These are phyloP conservation scores for Cnemophilus loriae DNA, from an alignment of 2,113 vertebrate species.

Conservation along the genomic window DNA sequence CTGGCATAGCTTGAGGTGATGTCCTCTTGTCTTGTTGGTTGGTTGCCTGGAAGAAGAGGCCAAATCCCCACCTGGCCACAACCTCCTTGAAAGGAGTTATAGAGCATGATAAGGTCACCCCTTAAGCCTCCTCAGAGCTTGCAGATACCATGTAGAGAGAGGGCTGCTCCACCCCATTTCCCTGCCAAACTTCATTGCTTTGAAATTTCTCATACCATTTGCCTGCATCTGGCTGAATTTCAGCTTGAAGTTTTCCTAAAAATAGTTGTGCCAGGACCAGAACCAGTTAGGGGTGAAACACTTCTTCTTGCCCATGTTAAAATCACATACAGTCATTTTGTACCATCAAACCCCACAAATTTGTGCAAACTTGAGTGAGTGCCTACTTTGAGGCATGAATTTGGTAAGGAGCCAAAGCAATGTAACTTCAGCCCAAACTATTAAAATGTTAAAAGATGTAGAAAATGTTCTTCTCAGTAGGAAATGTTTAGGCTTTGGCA, in stretches of 20 bases:
- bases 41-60: background rate
- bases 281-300: background rate
- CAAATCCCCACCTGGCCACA: no score
- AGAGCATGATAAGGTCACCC: background rate
- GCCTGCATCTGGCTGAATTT: background rate
- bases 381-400: background rate
- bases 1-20: background rate
- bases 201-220: background rate
- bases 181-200: background rate
- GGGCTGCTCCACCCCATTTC: background rate
- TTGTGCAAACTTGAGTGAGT: background rate
- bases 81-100: background rate
- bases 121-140: background rate
- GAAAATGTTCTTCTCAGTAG: background rate
- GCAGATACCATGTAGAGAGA: background rate
- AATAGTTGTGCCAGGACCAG: background rate
- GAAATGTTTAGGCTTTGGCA: background rate
- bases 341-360: background rate
- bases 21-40: fast-evolving
- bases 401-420: background rate
- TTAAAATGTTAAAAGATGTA: background rate
- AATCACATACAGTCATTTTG: fast-evolving
- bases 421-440: background rate
- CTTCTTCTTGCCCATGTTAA: background rate
- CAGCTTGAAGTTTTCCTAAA: background rate